Percentiles rank a stretch among this genome's conserved stretches.
Evolutionary conservation across 2,888 invertebrate genomes (phyloP).

Genomic region (Helobdella robusta): DNA sequence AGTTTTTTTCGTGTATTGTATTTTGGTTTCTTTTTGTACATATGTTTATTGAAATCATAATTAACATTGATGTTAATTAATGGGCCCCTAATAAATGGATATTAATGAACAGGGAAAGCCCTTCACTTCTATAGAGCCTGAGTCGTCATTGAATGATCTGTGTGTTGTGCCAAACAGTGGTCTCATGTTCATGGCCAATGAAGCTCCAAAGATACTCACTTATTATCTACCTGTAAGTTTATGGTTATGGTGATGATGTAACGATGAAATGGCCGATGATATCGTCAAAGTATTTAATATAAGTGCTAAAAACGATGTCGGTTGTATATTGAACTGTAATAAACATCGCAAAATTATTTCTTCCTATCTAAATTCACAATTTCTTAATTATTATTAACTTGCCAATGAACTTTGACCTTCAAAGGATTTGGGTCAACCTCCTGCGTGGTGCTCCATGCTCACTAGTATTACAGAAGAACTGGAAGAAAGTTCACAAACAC

Average conservation of each 20-base stretch:
- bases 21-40: background rate
- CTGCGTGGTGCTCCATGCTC: conserved; percentile 90
- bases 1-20: too few species aligned
- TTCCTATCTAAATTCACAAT: background rate
- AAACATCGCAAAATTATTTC: too few species aligned
- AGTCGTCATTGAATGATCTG: conserved; percentile 69
- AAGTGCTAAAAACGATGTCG: too few species aligned
- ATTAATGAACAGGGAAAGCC: conserved; percentile 62
- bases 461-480: conserved; percentile 77
- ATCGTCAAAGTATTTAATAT: too few species aligned
- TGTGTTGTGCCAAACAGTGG: conserved; percentile 78
- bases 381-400: background rate
- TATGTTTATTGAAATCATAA: background rate
- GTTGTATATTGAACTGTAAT: too few species aligned
- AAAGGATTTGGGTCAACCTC: conserved; percentile 48
- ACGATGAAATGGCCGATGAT: too few species aligned
- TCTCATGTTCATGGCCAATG: conserved; percentile 85
- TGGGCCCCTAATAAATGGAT: background rate
- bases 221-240: conserved; percentile 72
- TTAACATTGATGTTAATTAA: background rate
- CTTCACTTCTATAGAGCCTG: conserved; percentile 78
- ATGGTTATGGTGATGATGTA: too few species aligned
- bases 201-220: conserved; percentile 82
- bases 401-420: too few species aligned
- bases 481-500: conserved; percentile 5